Conservation (phyloP, 1,140 invertebrate species). For the Maniola jurtina region DNA sequence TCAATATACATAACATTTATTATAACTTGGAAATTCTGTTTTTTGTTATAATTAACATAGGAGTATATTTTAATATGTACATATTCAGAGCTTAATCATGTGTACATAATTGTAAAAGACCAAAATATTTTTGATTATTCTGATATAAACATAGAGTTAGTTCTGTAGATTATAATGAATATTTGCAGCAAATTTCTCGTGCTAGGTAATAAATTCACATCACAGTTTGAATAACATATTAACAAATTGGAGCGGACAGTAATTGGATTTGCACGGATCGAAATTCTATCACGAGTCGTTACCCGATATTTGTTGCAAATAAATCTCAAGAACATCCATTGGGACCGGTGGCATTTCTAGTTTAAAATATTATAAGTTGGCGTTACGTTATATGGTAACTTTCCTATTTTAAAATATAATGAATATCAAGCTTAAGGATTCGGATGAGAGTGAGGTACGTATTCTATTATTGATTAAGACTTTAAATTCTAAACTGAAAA, state of each 20-base stretch:
- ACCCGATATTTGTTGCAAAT: conserved; percentile 43
- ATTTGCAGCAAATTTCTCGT: not conserved
- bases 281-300: conserved; percentile 51
- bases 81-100: conserved; percentile 8
- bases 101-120: not conserved
- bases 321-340: conserved; percentile 40
- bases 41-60: too few relatives aligned
- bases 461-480: conserved; percentile 13
- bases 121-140: not conserved
- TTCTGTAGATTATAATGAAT: conserved; percentile 1
- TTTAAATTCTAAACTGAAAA: conserved; percentile 22
- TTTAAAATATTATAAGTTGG: conserved; percentile 33
- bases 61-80: too few relatives aligned
- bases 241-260: conserved; percentile 28
- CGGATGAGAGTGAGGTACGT: conserved; percentile 13
- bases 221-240: not conserved
- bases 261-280: conserved; percentile 47
- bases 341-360: conserved; percentile 38
- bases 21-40: not conserved
- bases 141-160: not conserved
- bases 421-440: conserved; percentile 36
- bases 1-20: not conserved
- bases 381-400: conserved; percentile 69
- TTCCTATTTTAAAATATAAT: conserved; percentile 40
- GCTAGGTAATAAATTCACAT: not conserved